Conservation (phyloP, 2,797 vertebrate genomes). For the Threskiornis aethiopicus region DNA sequence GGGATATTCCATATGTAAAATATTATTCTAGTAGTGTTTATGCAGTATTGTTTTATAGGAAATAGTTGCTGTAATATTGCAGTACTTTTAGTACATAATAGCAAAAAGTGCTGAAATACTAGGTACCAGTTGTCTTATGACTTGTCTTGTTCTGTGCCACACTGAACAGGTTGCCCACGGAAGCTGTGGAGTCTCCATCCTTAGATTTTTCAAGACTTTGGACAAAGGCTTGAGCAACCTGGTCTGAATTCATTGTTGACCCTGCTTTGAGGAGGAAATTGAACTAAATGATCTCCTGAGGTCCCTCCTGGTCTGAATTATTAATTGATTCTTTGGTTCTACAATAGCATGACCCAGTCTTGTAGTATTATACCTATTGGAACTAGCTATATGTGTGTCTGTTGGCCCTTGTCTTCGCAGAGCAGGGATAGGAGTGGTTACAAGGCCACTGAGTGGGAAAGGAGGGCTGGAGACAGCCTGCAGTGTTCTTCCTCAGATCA, state of each 20-base stretch:
- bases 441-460: not conserved
- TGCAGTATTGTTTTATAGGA: not conserved
- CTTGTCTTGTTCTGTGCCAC: not conserved
- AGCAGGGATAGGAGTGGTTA: not conserved
- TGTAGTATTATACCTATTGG: not conserved
- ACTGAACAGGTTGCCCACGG: not conserved
- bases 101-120: not conserved
- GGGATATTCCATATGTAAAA: not conserved
- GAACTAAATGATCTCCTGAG: not conserved
- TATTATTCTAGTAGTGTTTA: not conserved
- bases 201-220: not conserved
- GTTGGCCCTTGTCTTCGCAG: not conserved
- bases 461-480: not conserved
- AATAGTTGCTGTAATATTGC: not conserved
- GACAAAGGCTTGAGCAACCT: not conserved
- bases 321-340: not conserved
- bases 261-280: not conserved
- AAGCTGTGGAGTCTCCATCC: not conserved
- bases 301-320: not conserved
- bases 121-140: rapidly evolving
- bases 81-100: not conserved
- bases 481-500: not conserved
- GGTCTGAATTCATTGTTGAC: not conserved
- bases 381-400: rapidly evolving
- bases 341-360: too few relatives aligned